Percentiles rank a stretch among this genome's conserved stretches.
Evolutionary conservation across 2,113 vertebrate species (phyloP).

Genomic region (Psilopogon haemacephalus): DNA sequence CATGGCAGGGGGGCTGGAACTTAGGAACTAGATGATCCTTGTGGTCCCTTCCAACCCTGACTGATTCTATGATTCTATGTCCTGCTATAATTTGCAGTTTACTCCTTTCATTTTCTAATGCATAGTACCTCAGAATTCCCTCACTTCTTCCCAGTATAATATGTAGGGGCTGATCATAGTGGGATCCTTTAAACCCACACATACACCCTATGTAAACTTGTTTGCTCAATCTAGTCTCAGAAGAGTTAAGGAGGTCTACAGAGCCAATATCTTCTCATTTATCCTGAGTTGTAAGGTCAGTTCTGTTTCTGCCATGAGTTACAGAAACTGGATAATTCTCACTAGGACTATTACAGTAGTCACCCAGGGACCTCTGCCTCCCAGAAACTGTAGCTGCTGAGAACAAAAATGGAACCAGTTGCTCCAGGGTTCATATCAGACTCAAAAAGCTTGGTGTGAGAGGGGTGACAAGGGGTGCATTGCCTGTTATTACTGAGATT

Average conservation of each 20-base stretch:
- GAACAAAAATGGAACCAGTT: background rate
- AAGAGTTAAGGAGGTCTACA: background rate
- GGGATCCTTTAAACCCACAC: background rate
- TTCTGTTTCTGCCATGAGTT: background rate
- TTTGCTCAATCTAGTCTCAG: background rate
- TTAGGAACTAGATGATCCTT: too few relatives aligned
- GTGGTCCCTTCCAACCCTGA: too few relatives aligned
- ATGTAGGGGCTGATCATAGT: background rate
- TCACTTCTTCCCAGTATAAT: background rate
- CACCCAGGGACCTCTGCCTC: background rate
- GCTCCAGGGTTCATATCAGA: background rate
- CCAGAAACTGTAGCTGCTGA: background rate
- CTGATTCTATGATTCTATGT: too few relatives aligned
- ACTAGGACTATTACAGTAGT: background rate
- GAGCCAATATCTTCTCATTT: background rate
- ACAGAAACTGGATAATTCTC: background rate
- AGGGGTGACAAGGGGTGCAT: background rate
- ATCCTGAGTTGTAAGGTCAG: background rate
- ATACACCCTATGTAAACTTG: background rate
- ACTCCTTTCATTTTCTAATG: background rate
- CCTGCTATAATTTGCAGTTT: background rate
- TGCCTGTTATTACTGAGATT: background rate
- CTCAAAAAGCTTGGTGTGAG: background rate
- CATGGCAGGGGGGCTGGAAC: too few relatives aligned
- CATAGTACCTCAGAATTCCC: background rate